Base-by-base conservation (phyloP, 2,888 invertebrate species). In the Toxonevra muliebris region DNA sequence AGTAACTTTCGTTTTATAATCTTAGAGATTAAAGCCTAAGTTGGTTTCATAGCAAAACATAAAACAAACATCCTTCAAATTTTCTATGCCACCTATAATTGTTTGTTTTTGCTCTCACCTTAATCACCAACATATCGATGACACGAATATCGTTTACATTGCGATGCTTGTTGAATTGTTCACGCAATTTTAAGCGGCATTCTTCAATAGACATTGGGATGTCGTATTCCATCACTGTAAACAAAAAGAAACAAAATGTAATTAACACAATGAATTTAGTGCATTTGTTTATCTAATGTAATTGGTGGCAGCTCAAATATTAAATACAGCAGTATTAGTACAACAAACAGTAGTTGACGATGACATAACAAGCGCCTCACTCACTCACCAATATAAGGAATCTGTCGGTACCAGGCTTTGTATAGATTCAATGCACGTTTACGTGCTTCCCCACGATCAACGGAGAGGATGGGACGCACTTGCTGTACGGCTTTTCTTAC, bases 391-490 rank as follows among this genome's bases (percentile, higher is more conserved):
- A 96, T 88, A 83, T 91, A 92, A 9, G 97, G 97, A 70, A 96
- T 88, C 86, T 96, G 95, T 74, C 97, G 91, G 86, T 93, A 95
- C 96, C 97, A 98, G 66, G 96, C 92, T 87, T 93, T 95, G 85
- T 97, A 98, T 66, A 98, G 88, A 84, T 90, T 93, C 10, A 97
- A 82, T 1, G 94, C 97, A 83, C 96, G 89, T 80, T 89, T 88
- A 76, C 90, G 90, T 1, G 97, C 96, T 84, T 97, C 96, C 4
- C 86, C 87, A 54, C 86, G 87, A 82, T 91, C 91, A 63, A 91
- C 77, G 1, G 97, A 97, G 73, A 97, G 87, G 77, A 98, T 88
- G 42, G 97, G 97, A 82, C 91, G 92, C 42, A 94, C 97, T 85
- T 91, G 91, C 79, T 90, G 90, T 59, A 87, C 80, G 58, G 86